Conservation (phyloP, 2,797 vertebrate species). For the Poecilia picta region DNA sequence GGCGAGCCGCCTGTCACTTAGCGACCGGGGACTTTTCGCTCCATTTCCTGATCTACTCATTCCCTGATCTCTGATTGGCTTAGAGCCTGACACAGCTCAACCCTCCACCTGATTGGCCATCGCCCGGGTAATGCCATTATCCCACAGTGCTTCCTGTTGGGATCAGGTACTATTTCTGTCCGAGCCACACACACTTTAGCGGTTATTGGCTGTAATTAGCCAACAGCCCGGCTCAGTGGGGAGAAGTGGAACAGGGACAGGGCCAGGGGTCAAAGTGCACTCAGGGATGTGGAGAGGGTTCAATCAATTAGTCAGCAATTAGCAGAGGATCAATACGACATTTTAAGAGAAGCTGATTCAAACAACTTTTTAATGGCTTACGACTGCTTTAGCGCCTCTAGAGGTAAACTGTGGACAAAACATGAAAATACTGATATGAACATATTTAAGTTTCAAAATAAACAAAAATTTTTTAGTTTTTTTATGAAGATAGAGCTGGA, state of each 20-base stretch:
- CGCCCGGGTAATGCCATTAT: conserved; percentile 67
- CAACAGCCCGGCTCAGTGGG: conserved; percentile 2
- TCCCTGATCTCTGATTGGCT: conserved; percentile 68
- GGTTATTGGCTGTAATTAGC: conserved; percentile 44
- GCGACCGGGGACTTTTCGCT: conserved; percentile 43
- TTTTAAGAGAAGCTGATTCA: neutral
- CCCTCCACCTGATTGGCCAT: conserved; percentile 63
- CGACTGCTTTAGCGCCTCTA: neutral
- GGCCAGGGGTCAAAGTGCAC: neutral
- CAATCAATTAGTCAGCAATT: conserved; percentile 1
- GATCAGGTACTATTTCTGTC: conserved; percentile 72
- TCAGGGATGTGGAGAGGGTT: neutral
- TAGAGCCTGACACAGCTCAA: conserved; percentile 37
- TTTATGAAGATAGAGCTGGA: no score
- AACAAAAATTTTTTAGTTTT: neutral
- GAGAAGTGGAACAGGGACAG: neutral
- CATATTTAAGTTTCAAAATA: neutral
- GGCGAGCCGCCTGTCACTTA: conserved; percentile 43
- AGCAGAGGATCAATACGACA: neutral
- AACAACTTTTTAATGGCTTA: neutral
- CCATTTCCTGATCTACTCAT: conserved; percentile 54
- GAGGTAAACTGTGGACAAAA: neutral
- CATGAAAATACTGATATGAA: neutral
- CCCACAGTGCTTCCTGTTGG: conserved; percentile 60
- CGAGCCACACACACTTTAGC: conserved; percentile 1